A percentile compares a stretch with the other conserved stretches of the same genome.
Evolutionary conservation across 2,888 invertebrate species (phyloP).

Genomic region (Temnothorax ravouxi): DNA sequence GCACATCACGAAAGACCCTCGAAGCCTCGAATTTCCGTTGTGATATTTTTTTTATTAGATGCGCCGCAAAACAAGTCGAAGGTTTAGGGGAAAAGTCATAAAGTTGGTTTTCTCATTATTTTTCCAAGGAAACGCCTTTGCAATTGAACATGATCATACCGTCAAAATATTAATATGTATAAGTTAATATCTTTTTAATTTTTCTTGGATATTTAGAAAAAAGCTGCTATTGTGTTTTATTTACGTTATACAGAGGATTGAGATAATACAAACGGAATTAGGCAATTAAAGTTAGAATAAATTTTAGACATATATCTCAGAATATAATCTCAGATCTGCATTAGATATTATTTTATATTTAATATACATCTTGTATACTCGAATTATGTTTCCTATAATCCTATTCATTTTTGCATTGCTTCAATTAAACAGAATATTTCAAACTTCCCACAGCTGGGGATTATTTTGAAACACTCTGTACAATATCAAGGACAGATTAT

Average conservation of each 20-base stretch:
- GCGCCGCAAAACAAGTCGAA: not conserved
- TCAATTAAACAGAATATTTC: not conserved
- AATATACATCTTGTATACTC: not conserved
- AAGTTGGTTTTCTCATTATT: not conserved
- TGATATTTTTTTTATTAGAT: not conserved
- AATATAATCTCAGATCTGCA: not conserved
- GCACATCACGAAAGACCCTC: conserved; percentile 11
- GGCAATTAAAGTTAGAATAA: not conserved
- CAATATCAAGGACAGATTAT: not conserved
- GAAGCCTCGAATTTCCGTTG: conserved; percentile 2
- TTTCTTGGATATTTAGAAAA: not conserved
- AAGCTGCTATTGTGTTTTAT: not conserved
- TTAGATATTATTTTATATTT: not conserved
- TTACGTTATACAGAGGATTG: not conserved
- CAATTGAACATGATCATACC: not conserved
- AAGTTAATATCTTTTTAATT: not conserved
- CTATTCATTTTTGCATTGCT: not conserved
- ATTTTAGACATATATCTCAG: not conserved
- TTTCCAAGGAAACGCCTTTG: not conserved
- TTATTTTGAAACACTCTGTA: not conserved
- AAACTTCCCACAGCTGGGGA: not conserved
- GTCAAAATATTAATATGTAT: not conserved
- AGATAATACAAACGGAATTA: not conserved
- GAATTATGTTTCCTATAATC: not conserved
- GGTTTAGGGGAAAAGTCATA: not conserved